Conservation (phyloP, 2,797 vertebrate genomes). For the Callimico goeldii region DNA sequence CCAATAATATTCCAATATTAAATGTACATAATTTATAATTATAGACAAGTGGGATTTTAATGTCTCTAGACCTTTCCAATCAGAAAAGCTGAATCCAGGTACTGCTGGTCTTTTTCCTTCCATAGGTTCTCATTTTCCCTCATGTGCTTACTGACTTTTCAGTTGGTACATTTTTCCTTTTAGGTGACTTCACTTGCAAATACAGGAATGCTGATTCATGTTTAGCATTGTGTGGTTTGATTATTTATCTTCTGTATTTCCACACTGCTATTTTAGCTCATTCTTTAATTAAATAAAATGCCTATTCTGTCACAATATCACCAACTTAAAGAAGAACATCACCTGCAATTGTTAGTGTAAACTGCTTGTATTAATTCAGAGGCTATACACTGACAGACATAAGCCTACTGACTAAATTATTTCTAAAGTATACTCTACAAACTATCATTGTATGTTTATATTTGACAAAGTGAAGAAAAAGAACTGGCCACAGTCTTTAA, state of each 20-base stretch:
- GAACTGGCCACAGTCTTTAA: neutral
- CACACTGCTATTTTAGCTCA: conserved; percentile 42
- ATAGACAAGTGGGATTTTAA: neutral
- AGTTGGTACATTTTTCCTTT: neutral
- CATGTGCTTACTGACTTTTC: neutral
- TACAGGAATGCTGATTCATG: neutral
- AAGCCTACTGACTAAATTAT: neutral
- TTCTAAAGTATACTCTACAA: neutral
- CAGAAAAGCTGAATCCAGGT: neutral
- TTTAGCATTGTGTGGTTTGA: conserved; percentile 41
- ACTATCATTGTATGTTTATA: neutral
- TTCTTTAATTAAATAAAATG: conserved; percentile 55
- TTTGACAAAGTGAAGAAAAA: neutral
- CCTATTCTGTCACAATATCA: conserved; percentile 9
- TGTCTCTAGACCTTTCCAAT: neutral
- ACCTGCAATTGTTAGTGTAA: neutral
- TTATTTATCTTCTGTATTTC: conserved; percentile 57
- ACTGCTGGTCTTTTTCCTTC: neutral
- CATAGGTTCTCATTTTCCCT: neutral
- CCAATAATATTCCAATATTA: neutral
- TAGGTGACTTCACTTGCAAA: conserved; percentile 53
- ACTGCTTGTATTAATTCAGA: neutral
- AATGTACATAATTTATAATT: neutral
- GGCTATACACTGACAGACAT: neutral
- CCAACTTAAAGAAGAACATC: neutral